These are phyloP conservation scores for Micropoecilia bifurca DNA, from an alignment of 2,797 vertebrate species.

Conservation along the genomic window DNA sequence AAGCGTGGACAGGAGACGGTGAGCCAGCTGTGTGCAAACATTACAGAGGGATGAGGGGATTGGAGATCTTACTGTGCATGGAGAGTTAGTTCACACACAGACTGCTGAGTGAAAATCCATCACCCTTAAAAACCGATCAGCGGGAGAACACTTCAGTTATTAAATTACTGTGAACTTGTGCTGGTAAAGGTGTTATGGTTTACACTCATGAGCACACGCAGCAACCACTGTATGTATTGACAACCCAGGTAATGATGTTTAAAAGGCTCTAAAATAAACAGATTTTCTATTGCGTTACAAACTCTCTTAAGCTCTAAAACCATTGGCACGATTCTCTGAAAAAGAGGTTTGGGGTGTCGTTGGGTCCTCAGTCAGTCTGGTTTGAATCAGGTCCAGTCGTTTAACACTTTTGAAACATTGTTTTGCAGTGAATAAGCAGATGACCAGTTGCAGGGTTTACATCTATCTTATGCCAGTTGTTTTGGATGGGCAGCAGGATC, in stretches of 20 bases:
- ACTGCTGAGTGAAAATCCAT: background rate
- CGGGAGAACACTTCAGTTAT: background rate
- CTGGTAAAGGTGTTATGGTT: background rate
- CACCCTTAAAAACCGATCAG: background rate
- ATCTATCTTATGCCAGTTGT: background rate
- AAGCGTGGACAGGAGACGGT: constrained; percentile 16
- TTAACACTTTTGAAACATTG: background rate
- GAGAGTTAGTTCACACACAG: constrained; percentile 12
- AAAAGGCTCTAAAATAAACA: background rate
- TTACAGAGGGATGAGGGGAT: constrained; percentile 26
- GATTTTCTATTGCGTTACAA: background rate
- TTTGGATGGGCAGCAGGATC: background rate
- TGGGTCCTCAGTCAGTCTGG: background rate
- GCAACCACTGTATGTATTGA: background rate
- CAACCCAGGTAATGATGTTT: background rate
- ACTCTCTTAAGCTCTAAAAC: background rate
- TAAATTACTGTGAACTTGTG: background rate
- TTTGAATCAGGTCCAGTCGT: background rate
- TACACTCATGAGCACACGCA: background rate
- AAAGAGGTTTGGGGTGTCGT: background rate
- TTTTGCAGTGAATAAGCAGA: background rate
- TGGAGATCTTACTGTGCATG: constrained; percentile 23
- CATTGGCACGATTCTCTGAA: background rate
- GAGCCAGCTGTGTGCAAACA: constrained; percentile 14
- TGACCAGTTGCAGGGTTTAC: background rate